These are phyloP conservation scores for Papilio protenor DNA, from an alignment of 2,888 invertebrate species.

Conservation along the genomic window DNA sequence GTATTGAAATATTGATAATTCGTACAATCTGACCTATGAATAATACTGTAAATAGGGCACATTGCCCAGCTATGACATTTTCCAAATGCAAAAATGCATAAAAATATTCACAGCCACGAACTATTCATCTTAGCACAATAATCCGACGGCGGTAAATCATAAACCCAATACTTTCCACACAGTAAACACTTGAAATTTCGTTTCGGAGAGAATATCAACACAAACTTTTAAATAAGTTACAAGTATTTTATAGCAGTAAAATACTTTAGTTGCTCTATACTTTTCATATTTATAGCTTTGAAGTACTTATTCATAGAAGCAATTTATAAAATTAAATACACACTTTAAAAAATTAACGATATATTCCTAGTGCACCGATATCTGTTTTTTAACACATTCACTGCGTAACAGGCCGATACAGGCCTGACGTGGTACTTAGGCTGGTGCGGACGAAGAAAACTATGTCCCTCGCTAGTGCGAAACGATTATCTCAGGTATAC, in stretches of 20 bases:
- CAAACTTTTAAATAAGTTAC: background rate
- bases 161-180: slow-evolving; percentile 21
- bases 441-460: too few relatives aligned
- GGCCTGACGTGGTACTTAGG: too few relatives aligned
- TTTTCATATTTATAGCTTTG: background rate
- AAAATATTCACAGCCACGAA: slow-evolving; percentile 1
- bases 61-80: background rate
- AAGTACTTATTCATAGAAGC: background rate
- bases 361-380: background rate
- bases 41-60: background rate
- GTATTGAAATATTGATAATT: background rate
- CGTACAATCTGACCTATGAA: background rate
- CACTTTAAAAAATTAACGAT: background rate
- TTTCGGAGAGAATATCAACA: slow-evolving; percentile 11
- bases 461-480: too few relatives aligned
- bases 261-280: background rate
- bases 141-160: slow-evolving; percentile 18
- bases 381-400: background rate
- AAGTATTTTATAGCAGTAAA: slow-evolving; percentile 2
- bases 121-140: slow-evolving; percentile 13
- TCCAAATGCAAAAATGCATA: slow-evolving; percentile 6
- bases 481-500: too few relatives aligned
- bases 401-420: too few relatives aligned
- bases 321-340: background rate
- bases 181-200: slow-evolving; percentile 17